These are phyloP conservation scores for Cryptophagus acutangulus DNA, from an alignment of 2,888 invertebrate genomes.

Conservation along the genomic window DNA sequence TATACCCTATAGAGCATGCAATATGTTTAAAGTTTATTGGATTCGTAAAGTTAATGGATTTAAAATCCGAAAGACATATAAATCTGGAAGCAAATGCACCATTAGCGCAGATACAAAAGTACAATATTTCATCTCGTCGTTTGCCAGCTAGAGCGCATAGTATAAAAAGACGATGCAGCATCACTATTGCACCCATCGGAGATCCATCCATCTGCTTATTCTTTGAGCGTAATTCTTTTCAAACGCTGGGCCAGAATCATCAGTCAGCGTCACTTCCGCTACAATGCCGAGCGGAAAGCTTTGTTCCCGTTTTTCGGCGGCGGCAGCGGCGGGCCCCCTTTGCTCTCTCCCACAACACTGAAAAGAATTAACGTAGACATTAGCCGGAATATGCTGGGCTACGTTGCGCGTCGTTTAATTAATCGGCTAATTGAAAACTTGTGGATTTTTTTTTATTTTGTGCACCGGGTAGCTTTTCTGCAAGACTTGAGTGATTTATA, in stretches of 20 bases:
- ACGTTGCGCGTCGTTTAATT: constrained; percentile 40
- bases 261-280: constrained; percentile 49
- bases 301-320: constrained; percentile 31
- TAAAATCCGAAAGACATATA: constrained; percentile 23
- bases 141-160: constrained; percentile 24
- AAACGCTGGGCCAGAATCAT: constrained; percentile 43
- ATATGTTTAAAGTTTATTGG: constrained; percentile 13
- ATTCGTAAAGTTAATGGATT: constrained; percentile 20
- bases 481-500: constrained; percentile 22
- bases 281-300: constrained; percentile 43
- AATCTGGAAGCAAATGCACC: constrained; percentile 37
- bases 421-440: constrained; percentile 45
- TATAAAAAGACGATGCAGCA: constrained; percentile 32
- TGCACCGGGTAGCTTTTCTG: constrained; percentile 1
- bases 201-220: constrained; percentile 47
- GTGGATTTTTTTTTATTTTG: constrained; percentile 32
- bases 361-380: constrained; percentile 43
- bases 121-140: constrained; percentile 37
- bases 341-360: constrained; percentile 22
- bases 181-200: constrained; percentile 40
- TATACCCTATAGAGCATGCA: no score
- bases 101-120: constrained; percentile 40
- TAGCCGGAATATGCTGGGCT: constrained; percentile 24
- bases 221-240: constrained; percentile 45
- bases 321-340: constrained; percentile 24